Conservation (phyloP, 2,888 invertebrate genomes). For the Graphium colonna region DNA sequence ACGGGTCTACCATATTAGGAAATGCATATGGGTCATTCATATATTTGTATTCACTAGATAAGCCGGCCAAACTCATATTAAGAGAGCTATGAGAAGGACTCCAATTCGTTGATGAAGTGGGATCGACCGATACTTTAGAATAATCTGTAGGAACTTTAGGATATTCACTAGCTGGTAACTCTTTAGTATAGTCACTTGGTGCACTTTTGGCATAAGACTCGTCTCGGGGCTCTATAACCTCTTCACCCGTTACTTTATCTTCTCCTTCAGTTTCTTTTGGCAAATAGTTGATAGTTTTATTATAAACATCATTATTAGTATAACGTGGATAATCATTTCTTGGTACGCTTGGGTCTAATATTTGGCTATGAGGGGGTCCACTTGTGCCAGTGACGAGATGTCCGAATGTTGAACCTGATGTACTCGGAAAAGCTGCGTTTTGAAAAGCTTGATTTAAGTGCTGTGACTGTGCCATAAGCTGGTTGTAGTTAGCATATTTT, state of each 20-base stretch:
- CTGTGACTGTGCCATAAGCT: slow-evolving; percentile 78
- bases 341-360: slow-evolving; percentile 72
- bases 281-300: slow-evolving; percentile 67
- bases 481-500: slow-evolving; percentile 77
- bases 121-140: slow-evolving; percentile 72
- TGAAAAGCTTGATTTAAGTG: slow-evolving; percentile 80
- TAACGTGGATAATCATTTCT: slow-evolving; percentile 72
- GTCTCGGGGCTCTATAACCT: slow-evolving; percentile 65
- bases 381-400: slow-evolving; percentile 73
- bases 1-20: slow-evolving; percentile 65
- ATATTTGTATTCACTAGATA: slow-evolving; percentile 73
- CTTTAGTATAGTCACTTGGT: slow-evolving; percentile 61
- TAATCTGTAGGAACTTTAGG: slow-evolving; percentile 78
- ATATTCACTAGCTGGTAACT: slow-evolving; percentile 75
- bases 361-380: slow-evolving; percentile 70
- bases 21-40: slow-evolving; percentile 75
- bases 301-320: slow-evolving; percentile 60
- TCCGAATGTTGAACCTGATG: slow-evolving; percentile 66
- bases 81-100: slow-evolving; percentile 71
- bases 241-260: slow-evolving; percentile 61
- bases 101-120: slow-evolving; percentile 75
- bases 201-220: slow-evolving; percentile 61
- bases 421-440: slow-evolving; percentile 72
- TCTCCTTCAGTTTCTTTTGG: slow-evolving; percentile 66
- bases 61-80: slow-evolving; percentile 70